Conservation (phyloP, 2,113 vertebrate species). For the Strix aluco region DNA sequence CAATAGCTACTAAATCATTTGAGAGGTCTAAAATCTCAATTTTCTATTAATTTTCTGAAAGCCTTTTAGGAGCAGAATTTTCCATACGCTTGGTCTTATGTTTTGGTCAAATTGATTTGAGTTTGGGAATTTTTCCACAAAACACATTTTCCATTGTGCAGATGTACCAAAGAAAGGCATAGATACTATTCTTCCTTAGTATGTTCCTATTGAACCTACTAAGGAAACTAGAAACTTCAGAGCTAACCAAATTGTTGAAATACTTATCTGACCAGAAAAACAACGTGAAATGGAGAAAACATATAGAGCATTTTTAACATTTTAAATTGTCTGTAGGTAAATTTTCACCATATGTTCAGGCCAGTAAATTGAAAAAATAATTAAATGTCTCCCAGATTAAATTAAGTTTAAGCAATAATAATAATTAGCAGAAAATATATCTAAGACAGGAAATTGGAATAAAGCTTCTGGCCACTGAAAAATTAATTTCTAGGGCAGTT, state of each 20-base stretch:
- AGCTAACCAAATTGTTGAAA: neutral
- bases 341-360: neutral
- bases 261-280: neutral
- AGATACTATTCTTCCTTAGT: neutral
- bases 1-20: neutral
- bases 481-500: slow-evolving; percentile 14
- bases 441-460: neutral
- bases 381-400: neutral
- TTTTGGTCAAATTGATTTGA: neutral
- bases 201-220: neutral
- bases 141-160: neutral
- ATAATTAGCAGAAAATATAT: slow-evolving; percentile 2
- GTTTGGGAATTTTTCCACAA: neutral
- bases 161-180: neutral
- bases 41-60: neutral
- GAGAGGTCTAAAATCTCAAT: neutral
- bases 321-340: neutral
- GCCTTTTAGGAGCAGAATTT: neutral
- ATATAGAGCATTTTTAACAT: neutral
- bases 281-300: neutral
- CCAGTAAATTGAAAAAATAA: neutral
- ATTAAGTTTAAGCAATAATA: neutral
- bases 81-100: neutral
- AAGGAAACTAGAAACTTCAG: neutral
- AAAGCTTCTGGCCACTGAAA: neutral